Evolutionary conservation across 2,888 invertebrate species (phyloP), one percentile per base, ranked within the genome.

Genomic region (Lochmaea capreae): DNA sequence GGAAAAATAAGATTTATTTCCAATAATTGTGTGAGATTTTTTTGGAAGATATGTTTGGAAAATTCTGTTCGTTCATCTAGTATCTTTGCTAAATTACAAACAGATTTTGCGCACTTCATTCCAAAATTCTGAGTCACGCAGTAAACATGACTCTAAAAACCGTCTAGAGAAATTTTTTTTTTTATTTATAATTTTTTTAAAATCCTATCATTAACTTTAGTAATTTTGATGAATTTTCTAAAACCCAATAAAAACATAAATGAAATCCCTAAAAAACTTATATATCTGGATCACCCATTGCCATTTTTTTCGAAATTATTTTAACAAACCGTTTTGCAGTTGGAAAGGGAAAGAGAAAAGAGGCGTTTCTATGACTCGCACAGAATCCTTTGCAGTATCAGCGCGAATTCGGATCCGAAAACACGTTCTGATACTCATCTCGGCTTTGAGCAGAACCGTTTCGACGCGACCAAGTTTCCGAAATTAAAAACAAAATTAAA

Each of bases 381-480:
- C 84, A 84, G 85, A 84, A 82, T 85, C 85, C 84, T 84, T 78
- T 84, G 85, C 85, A 85, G 85, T 85, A 83, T 82, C 81, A 81
- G 78, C 84, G 84, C 84, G 84, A 79, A 81, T 78, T 79, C 80
- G 83, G 81, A 46, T 77, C 74, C 77, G 74, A 77, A 78, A 81
- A 80, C 81, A 81, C 78, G 66, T 74, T 67, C 67, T 72, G 73
- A 57, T 39, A 22, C 69, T 18, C 18, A 74, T 18, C 52, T 46
- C 22, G 54, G 54, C 9, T 43, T 33, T 12, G 58, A 22, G 16
- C 57, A 63, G 43, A 43, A 61, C 43, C 39, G 66, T 62, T 54
- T 33, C 33, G 52, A 58, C 46, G 49, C 33, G 26, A 52, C 16
- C 39, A 12, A 59, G 61, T 72, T 46, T 16, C 16, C 42, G 57